Percentiles rank a stretch among this genome's conserved stretches.
Evolutionary conservation across 2,113 vertebrate species (phyloP).

Genomic region (Phodopus roborovskii): DNA sequence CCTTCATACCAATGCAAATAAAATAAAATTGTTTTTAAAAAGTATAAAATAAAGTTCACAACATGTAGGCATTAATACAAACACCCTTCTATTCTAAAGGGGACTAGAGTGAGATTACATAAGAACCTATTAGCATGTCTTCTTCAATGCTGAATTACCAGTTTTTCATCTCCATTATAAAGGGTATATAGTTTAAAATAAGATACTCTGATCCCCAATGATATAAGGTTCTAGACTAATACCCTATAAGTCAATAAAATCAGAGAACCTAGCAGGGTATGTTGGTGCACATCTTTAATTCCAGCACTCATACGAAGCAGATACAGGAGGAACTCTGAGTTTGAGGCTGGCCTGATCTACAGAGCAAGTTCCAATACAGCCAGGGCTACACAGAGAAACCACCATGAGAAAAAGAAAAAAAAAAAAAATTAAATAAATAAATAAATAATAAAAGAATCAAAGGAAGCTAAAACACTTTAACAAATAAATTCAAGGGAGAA

Average conservation of each 20-base stretch:
- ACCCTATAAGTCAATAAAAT: neutral
- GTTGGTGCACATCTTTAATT: neutral
- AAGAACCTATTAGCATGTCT: neutral
- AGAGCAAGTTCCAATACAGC: neutral
- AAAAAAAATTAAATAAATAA: neutral
- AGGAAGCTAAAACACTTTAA: too few relatives aligned
- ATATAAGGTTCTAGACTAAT: neutral
- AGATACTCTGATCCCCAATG: neutral
- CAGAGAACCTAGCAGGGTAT: neutral
- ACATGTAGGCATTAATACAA: neutral
- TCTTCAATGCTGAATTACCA: neutral
- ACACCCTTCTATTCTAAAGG: neutral
- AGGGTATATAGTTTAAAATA: neutral
- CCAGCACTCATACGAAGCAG: neutral
- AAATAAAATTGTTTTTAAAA: too few relatives aligned
- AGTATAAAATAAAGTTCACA: neutral
- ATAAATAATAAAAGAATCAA: too few relatives aligned
- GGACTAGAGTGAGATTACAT: neutral
- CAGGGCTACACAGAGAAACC: neutral
- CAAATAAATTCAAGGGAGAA: too few relatives aligned
- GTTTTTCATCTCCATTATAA: neutral
- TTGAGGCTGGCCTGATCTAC: neutral
- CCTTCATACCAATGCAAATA: too few relatives aligned
- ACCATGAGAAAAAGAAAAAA: neutral
- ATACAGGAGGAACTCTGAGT: neutral